Evolutionary conservation across 1,140 invertebrate species (phyloP).

Genomic region (Aphidius ervi): DNA sequence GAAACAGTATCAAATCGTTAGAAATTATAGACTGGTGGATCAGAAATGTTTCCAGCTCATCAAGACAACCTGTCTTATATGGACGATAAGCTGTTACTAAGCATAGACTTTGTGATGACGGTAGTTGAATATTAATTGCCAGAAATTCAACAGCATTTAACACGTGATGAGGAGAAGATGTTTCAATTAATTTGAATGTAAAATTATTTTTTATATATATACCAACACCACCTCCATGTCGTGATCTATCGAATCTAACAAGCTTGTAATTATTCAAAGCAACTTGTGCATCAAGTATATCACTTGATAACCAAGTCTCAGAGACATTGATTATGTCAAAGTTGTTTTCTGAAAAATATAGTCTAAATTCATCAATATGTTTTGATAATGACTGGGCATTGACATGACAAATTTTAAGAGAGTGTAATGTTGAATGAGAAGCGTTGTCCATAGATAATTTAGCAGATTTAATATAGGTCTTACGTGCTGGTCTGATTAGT

Average conservation of each 20-base stretch:
- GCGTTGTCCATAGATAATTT: too few species aligned
- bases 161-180: neutral
- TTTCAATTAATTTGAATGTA: neutral
- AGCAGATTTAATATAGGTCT: too few species aligned
- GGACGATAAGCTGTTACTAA: slow-evolving; percentile 3
- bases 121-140: neutral
- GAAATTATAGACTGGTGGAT: neutral
- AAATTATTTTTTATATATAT: neutral
- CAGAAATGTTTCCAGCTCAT: neutral
- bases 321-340: slow-evolving; percentile 1
- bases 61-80: neutral
- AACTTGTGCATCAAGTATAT: neutral
- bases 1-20: neutral
- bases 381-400: neutral
- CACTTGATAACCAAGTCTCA: neutral
- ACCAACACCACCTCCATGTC: slow-evolving; percentile 2
- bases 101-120: neutral
- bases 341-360: neutral
- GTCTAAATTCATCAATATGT: slow-evolving; percentile 1
- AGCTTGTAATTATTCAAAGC: neutral
- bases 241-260: neutral
- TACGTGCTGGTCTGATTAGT: too few species aligned
- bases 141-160: neutral
- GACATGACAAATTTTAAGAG: neutral
- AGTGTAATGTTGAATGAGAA: too few species aligned